Evolutionary conservation across 2,888 invertebrate species (phyloP).

Genomic region (Drosophila kokeensis): DNA sequence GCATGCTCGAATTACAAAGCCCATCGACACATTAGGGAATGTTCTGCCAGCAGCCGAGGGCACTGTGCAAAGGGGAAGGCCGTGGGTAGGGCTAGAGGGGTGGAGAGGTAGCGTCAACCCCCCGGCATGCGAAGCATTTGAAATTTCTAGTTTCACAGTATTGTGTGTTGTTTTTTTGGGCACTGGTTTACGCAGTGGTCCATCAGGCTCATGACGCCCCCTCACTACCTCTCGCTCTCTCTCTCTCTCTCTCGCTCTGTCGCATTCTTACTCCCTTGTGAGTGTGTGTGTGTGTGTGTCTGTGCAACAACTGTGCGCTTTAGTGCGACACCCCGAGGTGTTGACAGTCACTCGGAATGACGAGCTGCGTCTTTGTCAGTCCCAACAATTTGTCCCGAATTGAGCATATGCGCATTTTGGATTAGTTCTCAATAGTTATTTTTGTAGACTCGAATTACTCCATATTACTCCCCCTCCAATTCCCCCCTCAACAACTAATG

Average conservation of each 20-base stretch:
- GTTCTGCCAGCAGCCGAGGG: conserved; percentile 1
- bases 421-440: conserved; percentile 45
- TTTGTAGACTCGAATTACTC: conserved; percentile 46
- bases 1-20: conserved; percentile 58
- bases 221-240: neutral
- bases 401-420: conserved; percentile 70
- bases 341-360: conserved; percentile 85
- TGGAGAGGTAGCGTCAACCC: conserved; percentile 23
- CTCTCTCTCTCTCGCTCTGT: neutral
- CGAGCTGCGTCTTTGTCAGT: conserved; percentile 47
- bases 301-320: conserved; percentile 67
- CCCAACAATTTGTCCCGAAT: conserved; percentile 24
- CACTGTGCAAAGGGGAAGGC: neutral
- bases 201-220: conserved; percentile 33
- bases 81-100: neutral
- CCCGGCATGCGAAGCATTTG: conserved; percentile 26
- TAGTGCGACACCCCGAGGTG: conserved; percentile 85
- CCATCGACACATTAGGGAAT: conserved; percentile 50
- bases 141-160: conserved; percentile 33
- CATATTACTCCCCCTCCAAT: neutral
- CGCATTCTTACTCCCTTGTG: conserved; percentile 2
- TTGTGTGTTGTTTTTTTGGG: conserved; percentile 20
- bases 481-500: neutral
- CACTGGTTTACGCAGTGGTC: conserved; percentile 58
- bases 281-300: neutral